A percentile compares a stretch with the other conserved stretches of the same genome.
phyloP scores from a whole-genome alignment of 2,113 vertebrate genomes.

The Datnioides undecimradiatus region DNA sequence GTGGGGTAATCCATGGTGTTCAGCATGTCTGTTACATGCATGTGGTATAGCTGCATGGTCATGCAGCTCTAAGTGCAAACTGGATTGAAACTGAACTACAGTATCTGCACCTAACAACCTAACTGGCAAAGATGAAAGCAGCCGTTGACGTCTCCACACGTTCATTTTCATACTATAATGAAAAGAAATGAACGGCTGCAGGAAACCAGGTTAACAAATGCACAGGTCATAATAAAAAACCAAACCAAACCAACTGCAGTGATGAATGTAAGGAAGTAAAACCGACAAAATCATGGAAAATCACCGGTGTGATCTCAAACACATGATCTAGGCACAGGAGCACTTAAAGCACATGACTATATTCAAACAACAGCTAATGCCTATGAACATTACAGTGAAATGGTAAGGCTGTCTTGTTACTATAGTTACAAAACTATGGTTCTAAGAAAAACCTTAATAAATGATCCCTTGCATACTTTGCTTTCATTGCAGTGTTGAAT shows the following conservation, averaged over 20 bases:
- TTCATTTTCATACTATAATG: not conserved
- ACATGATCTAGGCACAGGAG: constrained; percentile 19
- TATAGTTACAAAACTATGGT: constrained; percentile 70
- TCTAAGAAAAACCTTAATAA: constrained; percentile 70
- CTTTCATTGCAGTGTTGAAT: constrained; percentile 49
- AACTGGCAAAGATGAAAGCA: not conserved
- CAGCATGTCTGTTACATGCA: not conserved
- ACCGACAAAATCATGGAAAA: constrained; percentile 15
- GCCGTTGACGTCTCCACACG: not conserved
- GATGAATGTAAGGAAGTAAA: constrained; percentile 2
- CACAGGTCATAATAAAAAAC: too few species aligned
- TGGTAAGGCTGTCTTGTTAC: constrained; percentile 69
- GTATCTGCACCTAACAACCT: not conserved
- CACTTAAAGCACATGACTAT: constrained; percentile 20
- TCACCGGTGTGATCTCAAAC: not conserved
- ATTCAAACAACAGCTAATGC: constrained; percentile 40
- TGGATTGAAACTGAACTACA: not conserved
- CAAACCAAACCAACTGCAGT: not conserved
- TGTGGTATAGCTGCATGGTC: not conserved
- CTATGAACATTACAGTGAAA: constrained; percentile 46
- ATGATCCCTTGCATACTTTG: constrained; percentile 48
- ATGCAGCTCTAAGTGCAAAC: not conserved
- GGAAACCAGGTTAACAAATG: not conserved
- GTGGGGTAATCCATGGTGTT: not conserved
- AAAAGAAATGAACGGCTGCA: not conserved